Conservation (phyloP, 2,797 vertebrate genomes). For the Tarsius wallacei region DNA sequence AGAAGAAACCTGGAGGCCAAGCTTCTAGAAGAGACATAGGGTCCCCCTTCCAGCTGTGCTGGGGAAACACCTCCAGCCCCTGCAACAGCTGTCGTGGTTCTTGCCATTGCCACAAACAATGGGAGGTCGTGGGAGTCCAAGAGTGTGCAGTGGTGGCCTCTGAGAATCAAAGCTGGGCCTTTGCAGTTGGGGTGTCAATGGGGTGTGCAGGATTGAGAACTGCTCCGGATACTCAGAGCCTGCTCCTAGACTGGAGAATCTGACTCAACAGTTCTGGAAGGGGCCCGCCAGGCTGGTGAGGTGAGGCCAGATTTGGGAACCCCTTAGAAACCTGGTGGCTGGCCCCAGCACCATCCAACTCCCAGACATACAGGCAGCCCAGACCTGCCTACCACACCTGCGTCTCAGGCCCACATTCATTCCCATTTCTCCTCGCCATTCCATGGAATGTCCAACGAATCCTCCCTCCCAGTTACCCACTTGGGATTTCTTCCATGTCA, state of each 20-base stretch:
- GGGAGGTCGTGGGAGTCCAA: rapidly evolving
- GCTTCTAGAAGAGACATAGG: neutral
- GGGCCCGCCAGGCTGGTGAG: neutral
- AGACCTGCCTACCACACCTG: neutral
- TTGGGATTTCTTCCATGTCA: neutral
- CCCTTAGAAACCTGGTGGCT: neutral
- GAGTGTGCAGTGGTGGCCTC: neutral
- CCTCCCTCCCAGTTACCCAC: neutral
- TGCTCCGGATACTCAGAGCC: neutral
- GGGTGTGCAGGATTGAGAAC: neutral
- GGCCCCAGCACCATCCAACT: neutral
- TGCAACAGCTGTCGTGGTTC: rapidly evolving
- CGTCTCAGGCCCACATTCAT: neutral
- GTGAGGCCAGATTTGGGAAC: neutral
- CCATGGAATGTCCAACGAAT: rapidly evolving
- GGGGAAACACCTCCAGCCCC: rapidly evolving
- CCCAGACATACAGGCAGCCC: neutral
- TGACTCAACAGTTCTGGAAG: neutral
- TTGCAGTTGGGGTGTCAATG: rapidly evolving
- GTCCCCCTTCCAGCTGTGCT: neutral
- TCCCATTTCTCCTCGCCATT: neutral
- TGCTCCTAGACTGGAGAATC: neutral
- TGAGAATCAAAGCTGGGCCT: neutral
- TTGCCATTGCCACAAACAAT: neutral
- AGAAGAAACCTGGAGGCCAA: neutral